phyloP scores from a whole-genome alignment of 2,888 invertebrate genomes.

The Drosophila acutilabella region DNA sequence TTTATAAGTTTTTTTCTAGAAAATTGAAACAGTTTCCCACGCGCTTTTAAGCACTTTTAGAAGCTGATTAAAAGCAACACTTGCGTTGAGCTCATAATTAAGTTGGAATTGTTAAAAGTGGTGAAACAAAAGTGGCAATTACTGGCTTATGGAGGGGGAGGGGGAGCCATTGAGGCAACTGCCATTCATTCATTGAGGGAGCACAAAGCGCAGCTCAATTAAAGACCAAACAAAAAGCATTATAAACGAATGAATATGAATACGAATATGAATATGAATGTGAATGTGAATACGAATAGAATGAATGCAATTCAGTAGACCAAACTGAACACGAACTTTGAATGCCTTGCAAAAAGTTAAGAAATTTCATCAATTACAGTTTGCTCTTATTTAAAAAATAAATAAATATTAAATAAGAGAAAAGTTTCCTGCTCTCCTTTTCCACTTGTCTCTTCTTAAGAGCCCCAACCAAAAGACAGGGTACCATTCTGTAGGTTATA shows the following conservation, averaged over 20 bases:
- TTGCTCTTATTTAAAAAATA: not conserved
- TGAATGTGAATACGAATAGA: not conserved
- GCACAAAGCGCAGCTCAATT: slow-evolving; percentile 62
- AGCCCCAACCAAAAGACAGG: not conserved
- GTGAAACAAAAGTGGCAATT: slow-evolving; percentile 34
- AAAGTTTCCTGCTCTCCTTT: too few species aligned
- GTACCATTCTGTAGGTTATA: not conserved
- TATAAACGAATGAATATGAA: not conserved
- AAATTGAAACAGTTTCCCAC: too few species aligned
- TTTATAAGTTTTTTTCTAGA: too few species aligned
- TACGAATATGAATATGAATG: not conserved
- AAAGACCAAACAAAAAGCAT: slow-evolving; percentile 52
- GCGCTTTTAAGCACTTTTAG: slow-evolving; percentile 6
- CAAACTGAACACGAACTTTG: not conserved
- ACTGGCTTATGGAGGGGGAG: slow-evolving; percentile 5
- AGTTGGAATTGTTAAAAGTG: slow-evolving; percentile 4
- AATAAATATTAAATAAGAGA: not conserved
- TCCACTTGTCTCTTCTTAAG: too few species aligned
- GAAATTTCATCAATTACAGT: too few species aligned
- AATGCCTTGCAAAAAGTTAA: not conserved
- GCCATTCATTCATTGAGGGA: slow-evolving; percentile 13
- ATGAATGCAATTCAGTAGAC: slow-evolving; percentile 2
- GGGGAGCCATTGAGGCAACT: slow-evolving; percentile 16
- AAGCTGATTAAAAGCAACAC: not conserved
- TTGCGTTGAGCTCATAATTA: slow-evolving; percentile 16